Evolutionary conservation across 2,113 vertebrate species (phyloP).

Genomic region (Ctenomys sociabilis): DNA sequence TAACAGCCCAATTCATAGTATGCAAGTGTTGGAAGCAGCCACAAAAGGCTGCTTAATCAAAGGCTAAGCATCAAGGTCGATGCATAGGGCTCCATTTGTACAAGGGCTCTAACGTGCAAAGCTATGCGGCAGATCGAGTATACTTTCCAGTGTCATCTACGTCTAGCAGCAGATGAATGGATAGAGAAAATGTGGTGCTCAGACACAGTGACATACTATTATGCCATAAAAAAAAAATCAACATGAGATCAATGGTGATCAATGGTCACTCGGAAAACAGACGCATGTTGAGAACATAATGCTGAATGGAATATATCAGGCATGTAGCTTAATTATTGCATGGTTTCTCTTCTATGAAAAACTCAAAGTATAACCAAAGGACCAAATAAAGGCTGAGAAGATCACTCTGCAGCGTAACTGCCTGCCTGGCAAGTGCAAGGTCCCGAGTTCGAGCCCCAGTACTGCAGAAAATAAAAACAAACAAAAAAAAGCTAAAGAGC

Average conservation of each 20-base stretch:
- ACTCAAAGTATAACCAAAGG: not conserved
- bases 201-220: not conserved
- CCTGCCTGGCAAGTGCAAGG: too few species aligned
- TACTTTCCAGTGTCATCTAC: not conserved
- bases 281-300: not conserved
- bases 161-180: not conserved
- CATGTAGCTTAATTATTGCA: not conserved
- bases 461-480: too few species aligned
- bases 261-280: not conserved
- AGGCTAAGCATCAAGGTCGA: not conserved
- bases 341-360: not conserved
- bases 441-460: too few species aligned
- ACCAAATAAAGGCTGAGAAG: not conserved
- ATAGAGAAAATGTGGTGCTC: not conserved
- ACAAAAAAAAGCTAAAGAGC: too few species aligned
- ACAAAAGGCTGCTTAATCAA: too few species aligned
- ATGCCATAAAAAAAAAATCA: not conserved
- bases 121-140: not conserved
- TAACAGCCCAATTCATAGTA: too few species aligned
- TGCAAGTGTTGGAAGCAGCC: too few species aligned
- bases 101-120: not conserved
- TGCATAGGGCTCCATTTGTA: not conserved
- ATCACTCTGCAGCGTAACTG: too few species aligned
- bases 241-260: not conserved
- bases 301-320: not conserved